Conservation (phyloP, 1,140 invertebrate species). For the Venturia canescens region DNA sequence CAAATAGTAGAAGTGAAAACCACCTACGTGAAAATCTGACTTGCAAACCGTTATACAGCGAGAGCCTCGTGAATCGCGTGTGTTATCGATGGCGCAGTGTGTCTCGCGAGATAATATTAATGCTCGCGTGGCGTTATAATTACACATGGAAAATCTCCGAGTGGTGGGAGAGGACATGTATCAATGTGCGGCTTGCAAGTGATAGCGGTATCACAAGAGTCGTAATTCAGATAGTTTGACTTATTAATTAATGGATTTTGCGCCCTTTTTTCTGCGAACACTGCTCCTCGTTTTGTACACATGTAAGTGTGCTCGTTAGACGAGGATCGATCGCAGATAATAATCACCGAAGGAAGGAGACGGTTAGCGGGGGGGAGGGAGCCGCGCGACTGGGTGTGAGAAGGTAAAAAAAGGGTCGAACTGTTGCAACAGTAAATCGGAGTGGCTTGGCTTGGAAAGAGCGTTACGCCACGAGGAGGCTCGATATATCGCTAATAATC, state of each 20-base stretch:
- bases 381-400: not conserved
- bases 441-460: constrained; percentile 6
- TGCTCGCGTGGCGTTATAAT: constrained; percentile 18
- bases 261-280: too few species aligned
- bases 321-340: constrained; percentile 29
- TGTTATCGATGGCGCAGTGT: constrained; percentile 35
- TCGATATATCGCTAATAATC: constrained; percentile 48
- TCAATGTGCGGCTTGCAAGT: not conserved
- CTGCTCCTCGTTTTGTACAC: too few species aligned
- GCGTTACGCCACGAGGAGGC: constrained; percentile 48
- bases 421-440: constrained; percentile 27
- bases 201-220: too few species aligned
- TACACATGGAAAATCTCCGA: not conserved
- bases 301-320: not conserved
- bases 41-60: constrained; percentile 1
- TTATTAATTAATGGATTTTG: too few species aligned
- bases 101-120: not conserved
- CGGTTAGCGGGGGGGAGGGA: not conserved
- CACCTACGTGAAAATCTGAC: constrained; percentile 33
- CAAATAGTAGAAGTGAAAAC: not conserved
- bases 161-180: not conserved
- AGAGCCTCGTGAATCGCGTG: not conserved
- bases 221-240: too few species aligned
- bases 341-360: not conserved
- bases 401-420: constrained; percentile 10